These are phyloP conservation scores for Xanthorhoe spadicearia DNA, from an alignment of 2,888 invertebrate species.

Conservation along the genomic window DNA sequence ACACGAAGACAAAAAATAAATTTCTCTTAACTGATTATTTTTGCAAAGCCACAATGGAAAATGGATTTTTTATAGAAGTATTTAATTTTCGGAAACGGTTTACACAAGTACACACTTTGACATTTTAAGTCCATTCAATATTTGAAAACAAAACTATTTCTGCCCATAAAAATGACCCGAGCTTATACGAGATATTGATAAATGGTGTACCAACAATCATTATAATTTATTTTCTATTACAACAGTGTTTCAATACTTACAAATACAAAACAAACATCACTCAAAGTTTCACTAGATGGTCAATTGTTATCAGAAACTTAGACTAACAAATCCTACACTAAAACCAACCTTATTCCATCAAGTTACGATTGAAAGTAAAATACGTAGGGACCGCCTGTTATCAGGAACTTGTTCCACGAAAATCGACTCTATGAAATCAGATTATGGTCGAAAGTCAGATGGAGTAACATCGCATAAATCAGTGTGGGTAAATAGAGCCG, in stretches of 20 bases:
- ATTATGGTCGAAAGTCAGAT: neutral
- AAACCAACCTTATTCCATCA: neutral
- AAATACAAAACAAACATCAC: conserved; percentile 12
- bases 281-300: conserved; percentile 50
- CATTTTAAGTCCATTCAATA: no score
- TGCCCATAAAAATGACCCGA: no score
- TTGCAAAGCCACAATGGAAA: no score
- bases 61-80: no score
- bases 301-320: conserved; percentile 60
- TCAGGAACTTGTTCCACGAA: conserved; percentile 52
- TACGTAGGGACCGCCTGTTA: conserved; percentile 38
- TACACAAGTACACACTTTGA: no score
- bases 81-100: no score
- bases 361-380: neutral
- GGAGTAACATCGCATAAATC: conserved; percentile 10
- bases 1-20: no score
- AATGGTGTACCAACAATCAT: neutral
- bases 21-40: no score
- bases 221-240: neutral
- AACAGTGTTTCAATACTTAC: conserved; percentile 6
- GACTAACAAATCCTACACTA: neutral
- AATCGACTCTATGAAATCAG: neutral
- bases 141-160: no score
- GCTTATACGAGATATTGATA: neutral
- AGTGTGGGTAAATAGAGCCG: conserved; percentile 12